phyloP scores from a whole-genome alignment of 92 coral and sea anemone genomes.

The Umimayanthus kanabou region DNA sequence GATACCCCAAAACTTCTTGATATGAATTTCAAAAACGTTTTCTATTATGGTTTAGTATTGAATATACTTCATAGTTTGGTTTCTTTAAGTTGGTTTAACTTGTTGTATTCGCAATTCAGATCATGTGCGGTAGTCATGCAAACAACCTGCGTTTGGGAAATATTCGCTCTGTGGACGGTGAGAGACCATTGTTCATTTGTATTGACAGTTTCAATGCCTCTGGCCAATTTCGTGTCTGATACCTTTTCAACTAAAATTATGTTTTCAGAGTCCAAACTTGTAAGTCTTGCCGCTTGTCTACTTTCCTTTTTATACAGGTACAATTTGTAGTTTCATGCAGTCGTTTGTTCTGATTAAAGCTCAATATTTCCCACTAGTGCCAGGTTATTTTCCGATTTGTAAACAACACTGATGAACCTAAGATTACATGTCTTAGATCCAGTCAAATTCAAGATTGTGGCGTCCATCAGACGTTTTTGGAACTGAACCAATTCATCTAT shows the following conservation, averaged over 20 bases:
- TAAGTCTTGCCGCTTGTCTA: too few species aligned
- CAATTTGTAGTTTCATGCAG: background rate
- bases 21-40: background rate
- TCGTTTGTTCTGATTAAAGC: background rate
- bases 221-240: background rate
- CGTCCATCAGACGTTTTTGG: too few species aligned
- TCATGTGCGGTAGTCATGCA: conserved; percentile 19
- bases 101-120: background rate
- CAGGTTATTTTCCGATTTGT: background rate
- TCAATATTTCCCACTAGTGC: background rate
- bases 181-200: conserved; percentile 9
- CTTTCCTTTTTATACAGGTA: too few species aligned
- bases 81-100: background rate
- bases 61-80: background rate
- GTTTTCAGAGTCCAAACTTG: background rate
- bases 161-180: background rate
- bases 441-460: too few species aligned
- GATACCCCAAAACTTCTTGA: background rate
- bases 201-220: background rate
- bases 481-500: too few species aligned
- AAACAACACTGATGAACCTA: background rate
- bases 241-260: background rate
- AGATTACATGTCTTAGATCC: background rate
- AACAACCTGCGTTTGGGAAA: background rate
- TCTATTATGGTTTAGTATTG: background rate